Base-by-base conservation (phyloP, 2,113 vertebrate species). In the Chaetura pelagica region DNA sequence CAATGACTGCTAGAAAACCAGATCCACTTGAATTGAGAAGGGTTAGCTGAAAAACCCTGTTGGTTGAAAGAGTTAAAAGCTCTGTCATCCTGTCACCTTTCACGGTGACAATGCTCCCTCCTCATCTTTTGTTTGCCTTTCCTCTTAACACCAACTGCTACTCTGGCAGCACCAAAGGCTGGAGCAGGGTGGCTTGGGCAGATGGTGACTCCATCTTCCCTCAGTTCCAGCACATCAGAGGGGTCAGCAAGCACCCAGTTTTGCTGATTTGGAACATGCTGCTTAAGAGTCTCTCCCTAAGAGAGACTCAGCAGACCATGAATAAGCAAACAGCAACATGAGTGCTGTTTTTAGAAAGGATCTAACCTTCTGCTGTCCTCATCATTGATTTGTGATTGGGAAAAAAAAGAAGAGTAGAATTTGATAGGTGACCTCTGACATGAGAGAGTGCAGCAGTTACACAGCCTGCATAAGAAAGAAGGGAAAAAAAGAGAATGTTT, bases 301-400 rank as follows among this genome's bases (percentile, higher is more conserved):
- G 46, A 57, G 57, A 66, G n/a, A 15, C 76, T 82, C 46, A 2
- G 34, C 71, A 91, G 84, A 67, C 72, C 84, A 83, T 55, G 95
- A 80, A 82, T 62, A 87, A 91, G 88, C 73, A 63, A 95, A 69
- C 66, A 88, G 95, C 80, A 71, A 23, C 58, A 69, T 68, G 81
- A 77, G 35, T 34, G 87, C 85, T 96, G 62, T 95, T 95, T 96
- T 96, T 77, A 63, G 92, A 90, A 96, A 64, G 69, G 38, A 89
- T 86, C 69, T 93, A 49, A 96, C 95, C 93, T 96, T 94, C 86
- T 64, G 32, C 82, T 94, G 91, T 96, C 89, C 93, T 89, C 75
- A 5, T 67, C 87, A 96, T 94, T 96, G 92, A 96, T 95, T 96
- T 93, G 89, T 79, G 80, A 96, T 86, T 7, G n/a, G 86, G 16